These are phyloP conservation scores for Eudorcas thomsonii DNA, from an alignment of 2,113 vertebrate species.

Conservation along the genomic window DNA sequence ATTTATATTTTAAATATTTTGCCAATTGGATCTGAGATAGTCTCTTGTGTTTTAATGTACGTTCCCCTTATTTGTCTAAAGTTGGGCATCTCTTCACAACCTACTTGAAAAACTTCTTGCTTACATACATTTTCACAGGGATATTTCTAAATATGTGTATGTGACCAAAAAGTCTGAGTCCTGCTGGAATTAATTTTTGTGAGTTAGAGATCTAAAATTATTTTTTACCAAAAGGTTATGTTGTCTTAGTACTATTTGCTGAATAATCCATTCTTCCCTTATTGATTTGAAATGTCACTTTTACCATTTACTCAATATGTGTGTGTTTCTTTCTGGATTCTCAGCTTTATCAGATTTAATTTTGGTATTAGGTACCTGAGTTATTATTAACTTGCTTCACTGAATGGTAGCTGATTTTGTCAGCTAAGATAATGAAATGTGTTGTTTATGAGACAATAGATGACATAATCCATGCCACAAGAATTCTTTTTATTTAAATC, in stretches of 20 bases:
- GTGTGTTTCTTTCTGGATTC: constrained; percentile 18
- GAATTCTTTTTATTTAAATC: constrained; percentile 33
- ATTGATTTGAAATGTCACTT: background rate
- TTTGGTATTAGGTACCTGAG: constrained; percentile 54
- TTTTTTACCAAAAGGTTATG: background rate
- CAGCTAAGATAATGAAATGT: background rate
- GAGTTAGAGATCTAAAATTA: background rate
- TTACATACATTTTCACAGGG: background rate
- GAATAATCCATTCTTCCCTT: background rate
- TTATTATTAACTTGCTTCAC: constrained; percentile 41
- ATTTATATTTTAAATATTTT: background rate
- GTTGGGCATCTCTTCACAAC: background rate
- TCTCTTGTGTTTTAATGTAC: background rate
- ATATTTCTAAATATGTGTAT: background rate
- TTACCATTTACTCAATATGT: background rate
- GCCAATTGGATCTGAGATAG: background rate
- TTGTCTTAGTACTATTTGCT: background rate
- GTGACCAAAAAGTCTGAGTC: background rate
- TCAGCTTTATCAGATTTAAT: constrained; percentile 21
- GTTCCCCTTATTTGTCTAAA: background rate
- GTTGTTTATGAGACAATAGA: constrained; percentile 4
- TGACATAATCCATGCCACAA: background rate
- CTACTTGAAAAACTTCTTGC: background rate
- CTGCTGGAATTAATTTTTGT: background rate
- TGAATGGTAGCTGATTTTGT: constrained; percentile 36